A percentile compares a stretch with the other conserved stretches of the same genome.
These are phyloP conservation scores for Speoplatyrhinus poulsoni DNA, from an alignment of 2,113 vertebrate species.

Conservation along the genomic window DNA sequence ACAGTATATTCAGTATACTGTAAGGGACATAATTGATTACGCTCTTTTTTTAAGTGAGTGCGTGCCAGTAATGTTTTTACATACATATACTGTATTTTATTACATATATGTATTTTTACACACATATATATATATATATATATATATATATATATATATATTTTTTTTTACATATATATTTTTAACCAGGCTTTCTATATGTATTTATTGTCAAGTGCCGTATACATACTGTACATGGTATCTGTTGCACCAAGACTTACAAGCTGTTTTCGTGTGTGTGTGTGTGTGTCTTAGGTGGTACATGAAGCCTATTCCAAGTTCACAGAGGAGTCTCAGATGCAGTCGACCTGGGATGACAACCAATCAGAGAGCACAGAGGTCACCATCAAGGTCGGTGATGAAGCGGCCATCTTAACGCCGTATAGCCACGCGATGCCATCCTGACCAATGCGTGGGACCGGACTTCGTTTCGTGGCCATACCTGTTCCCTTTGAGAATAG, in stretches of 20 bases:
- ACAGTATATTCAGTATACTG: too few relatives aligned
- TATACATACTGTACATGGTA: too few relatives aligned
- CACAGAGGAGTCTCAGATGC: conserved; percentile 70
- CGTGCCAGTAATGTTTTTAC: neutral
- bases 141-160: neutral
- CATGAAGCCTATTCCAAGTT: conserved; percentile 74
- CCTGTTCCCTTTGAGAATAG: too few relatives aligned
- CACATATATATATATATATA: neutral
- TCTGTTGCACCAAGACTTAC: too few relatives aligned
- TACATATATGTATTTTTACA: neutral
- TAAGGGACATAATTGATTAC: too few relatives aligned
- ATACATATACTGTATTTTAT: neutral
- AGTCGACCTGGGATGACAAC: conserved; percentile 67
- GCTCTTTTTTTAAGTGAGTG: conserved; percentile 7
- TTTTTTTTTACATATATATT: neutral
- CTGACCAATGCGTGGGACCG: too few relatives aligned
- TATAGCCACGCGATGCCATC: too few relatives aligned
- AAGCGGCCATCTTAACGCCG: too few relatives aligned
- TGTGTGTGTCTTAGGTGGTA: conserved; percentile 69
- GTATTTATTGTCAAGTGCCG: too few relatives aligned
- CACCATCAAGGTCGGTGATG: conserved; percentile 71
- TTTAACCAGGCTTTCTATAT: too few relatives aligned
- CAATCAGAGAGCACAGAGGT: conserved; percentile 69
- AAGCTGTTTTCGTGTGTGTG: conserved; percentile 4
- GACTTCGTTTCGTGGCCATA: too few relatives aligned